A percentile compares a stretch with the other conserved stretches of the same genome.
Evolutionary conservation across 2,113 vertebrate species (phyloP).

Genomic region (Sturnus vulgaris): DNA sequence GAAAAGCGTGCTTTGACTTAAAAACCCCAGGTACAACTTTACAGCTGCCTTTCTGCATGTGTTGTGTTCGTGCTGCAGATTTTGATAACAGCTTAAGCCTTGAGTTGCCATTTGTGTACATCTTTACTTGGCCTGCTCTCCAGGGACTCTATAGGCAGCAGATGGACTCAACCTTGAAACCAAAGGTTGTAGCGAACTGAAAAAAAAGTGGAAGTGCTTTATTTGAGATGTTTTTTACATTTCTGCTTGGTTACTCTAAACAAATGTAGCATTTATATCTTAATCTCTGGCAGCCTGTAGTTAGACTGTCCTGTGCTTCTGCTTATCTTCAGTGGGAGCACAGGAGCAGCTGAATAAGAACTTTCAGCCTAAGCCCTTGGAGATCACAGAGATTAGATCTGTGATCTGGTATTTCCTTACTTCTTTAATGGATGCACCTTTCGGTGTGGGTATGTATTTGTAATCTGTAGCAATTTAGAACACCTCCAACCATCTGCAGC

Average conservation of each 20-base stretch:
- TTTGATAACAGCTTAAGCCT: neutral
- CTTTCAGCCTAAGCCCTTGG: neutral
- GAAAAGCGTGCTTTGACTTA: neutral
- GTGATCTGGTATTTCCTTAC: neutral
- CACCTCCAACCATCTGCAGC: neutral
- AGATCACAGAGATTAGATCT: neutral
- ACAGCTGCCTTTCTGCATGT: neutral
- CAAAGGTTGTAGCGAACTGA: neutral
- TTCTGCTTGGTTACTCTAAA: neutral
- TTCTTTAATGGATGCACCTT: neutral
- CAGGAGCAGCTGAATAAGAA: neutral
- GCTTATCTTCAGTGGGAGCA: neutral
- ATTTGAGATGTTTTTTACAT: neutral
- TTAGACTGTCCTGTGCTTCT: neutral
- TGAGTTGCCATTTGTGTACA: rapidly evolving
- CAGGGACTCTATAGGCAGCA: neutral
- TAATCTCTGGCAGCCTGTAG: neutral
- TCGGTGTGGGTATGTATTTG: neutral
- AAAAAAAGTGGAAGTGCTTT: neutral
- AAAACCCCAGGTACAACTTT: neutral
- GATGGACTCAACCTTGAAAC: neutral
- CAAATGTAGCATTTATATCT: neutral
- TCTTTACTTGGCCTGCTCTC: neutral
- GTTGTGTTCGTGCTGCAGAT: neutral
- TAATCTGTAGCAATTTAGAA: neutral